Evolutionary conservation across 2,888 invertebrate genomes (phyloP).

Genomic region (Caenorhabditis zanzibari): DNA sequence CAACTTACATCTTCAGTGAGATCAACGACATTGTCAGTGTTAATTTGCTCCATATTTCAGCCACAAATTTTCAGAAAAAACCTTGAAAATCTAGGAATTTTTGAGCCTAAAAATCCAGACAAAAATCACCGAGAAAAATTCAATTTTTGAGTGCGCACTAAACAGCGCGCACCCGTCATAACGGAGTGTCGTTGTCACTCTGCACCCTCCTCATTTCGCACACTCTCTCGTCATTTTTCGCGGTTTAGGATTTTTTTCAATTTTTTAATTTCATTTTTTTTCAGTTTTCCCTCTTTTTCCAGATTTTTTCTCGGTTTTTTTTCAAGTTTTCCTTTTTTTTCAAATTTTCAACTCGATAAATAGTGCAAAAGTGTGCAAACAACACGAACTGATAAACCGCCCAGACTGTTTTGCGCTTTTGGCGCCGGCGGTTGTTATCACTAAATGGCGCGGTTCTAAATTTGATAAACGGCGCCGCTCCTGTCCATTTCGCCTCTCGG

Average conservation of each 20-base stretch:
- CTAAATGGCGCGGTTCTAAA: not conserved
- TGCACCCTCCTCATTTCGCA: slow-evolving; percentile 14
- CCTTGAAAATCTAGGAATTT: not conserved
- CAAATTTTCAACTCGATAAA: not conserved
- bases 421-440: slow-evolving; percentile 17
- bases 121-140: not conserved
- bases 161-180: slow-evolving; percentile 6
- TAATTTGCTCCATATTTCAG: slow-evolving; percentile 32
- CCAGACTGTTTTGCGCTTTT: slow-evolving; percentile 2
- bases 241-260: no score
- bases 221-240: slow-evolving; percentile 7
- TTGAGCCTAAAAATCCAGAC: not conserved
- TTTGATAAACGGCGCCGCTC: not conserved
- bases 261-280: not conserved
- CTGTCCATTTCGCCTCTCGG: not conserved
- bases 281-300: not conserved
- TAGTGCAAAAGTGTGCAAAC: slow-evolving; percentile 16
- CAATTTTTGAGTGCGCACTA: slow-evolving; percentile 9
- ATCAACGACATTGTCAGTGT: slow-evolving; percentile 21
- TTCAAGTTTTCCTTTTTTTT: no score
- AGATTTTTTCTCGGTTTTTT: slow-evolving; percentile 2
- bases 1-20: slow-evolving; percentile 40
- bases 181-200: slow-evolving; percentile 44
- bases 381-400: slow-evolving; percentile 4
- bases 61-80: not conserved